phyloP scores from a whole-genome alignment of 2,797 vertebrate genomes.

The Tachyglossus aculeatus region DNA sequence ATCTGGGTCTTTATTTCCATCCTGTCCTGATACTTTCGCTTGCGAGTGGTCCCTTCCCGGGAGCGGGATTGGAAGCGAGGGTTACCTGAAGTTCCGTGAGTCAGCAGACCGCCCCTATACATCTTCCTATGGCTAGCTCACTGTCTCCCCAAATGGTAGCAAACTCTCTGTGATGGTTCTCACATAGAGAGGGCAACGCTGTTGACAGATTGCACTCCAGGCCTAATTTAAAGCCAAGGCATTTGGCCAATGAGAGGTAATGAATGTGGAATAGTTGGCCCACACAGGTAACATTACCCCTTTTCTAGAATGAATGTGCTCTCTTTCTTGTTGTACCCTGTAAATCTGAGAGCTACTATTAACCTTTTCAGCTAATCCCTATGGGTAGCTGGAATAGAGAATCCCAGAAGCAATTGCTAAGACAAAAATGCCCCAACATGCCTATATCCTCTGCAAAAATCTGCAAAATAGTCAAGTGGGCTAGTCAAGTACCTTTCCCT shows the following conservation, averaged over 20 bases:
- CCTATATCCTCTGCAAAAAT: constrained; percentile 36
- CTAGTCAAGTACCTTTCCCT: constrained; percentile 46
- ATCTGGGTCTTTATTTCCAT: constrained; percentile 28
- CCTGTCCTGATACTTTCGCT: constrained; percentile 14
- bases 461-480: constrained; percentile 44
- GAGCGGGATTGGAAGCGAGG: too few relatives aligned
- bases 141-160: not conserved
- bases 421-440: constrained; percentile 54
- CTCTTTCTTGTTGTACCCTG: constrained; percentile 65
- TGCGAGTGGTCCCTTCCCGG: too few relatives aligned
- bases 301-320: constrained; percentile 57
- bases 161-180: constrained; percentile 21
- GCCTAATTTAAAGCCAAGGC: constrained; percentile 66
- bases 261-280: constrained; percentile 71
- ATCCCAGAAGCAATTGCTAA: constrained; percentile 57
- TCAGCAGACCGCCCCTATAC: not conserved
- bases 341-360: constrained; percentile 69
- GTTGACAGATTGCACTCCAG: constrained; percentile 67
- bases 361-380: constrained; percentile 72
- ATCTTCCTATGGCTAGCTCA: too few relatives aligned
- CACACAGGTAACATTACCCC: constrained; percentile 59
- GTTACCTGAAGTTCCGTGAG: constrained; percentile 10
- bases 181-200: constrained; percentile 65
- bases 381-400: constrained; percentile 45
- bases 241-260: constrained; percentile 72